Conservation (phyloP, 2,888 invertebrate genomes). For the Drosophila helvetica region DNA sequence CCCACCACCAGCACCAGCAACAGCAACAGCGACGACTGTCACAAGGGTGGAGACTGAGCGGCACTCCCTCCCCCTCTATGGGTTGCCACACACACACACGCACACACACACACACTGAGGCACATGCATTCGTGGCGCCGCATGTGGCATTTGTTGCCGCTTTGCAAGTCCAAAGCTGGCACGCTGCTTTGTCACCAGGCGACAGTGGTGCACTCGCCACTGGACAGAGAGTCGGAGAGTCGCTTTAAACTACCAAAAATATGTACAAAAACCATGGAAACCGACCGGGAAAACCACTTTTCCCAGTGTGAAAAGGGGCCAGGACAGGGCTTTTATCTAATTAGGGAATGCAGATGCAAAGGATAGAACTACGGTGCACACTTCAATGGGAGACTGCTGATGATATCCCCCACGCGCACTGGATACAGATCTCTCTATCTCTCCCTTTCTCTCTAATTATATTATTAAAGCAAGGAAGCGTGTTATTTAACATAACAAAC, state of each 20-base stretch:
- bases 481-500: too few species aligned
- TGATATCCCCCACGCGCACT: constrained; percentile 1
- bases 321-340: constrained; percentile 42
- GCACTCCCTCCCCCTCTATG: constrained; percentile 3
- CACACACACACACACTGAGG: constrained; percentile 9
- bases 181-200: constrained; percentile 35
- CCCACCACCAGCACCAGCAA: constrained; percentile 1
- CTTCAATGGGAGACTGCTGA: constrained; percentile 3
- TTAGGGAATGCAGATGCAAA: constrained; percentile 41
- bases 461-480: neutral
- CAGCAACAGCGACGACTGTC: constrained; percentile 28
- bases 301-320: constrained; percentile 11
- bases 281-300: constrained; percentile 13
- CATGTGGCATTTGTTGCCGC: constrained; percentile 38
- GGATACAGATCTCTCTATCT: neutral
- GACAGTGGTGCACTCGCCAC: constrained; percentile 19
- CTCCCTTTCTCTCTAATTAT: neutral
- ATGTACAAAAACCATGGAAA: constrained; percentile 54
- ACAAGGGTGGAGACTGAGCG: constrained; percentile 16
- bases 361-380: constrained; percentile 27
- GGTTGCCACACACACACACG: constrained; percentile 19
- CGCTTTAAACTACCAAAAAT: constrained; percentile 22
- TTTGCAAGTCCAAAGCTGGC: constrained; percentile 18
- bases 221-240: constrained; percentile 1
- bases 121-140: constrained; percentile 15